Percentiles rank a stretch among this genome's conserved stretches.
phyloP scores from a whole-genome alignment of 30 jellyfish, hydroid and myxozoan genomes.

The Catostylus mosaicus region DNA sequence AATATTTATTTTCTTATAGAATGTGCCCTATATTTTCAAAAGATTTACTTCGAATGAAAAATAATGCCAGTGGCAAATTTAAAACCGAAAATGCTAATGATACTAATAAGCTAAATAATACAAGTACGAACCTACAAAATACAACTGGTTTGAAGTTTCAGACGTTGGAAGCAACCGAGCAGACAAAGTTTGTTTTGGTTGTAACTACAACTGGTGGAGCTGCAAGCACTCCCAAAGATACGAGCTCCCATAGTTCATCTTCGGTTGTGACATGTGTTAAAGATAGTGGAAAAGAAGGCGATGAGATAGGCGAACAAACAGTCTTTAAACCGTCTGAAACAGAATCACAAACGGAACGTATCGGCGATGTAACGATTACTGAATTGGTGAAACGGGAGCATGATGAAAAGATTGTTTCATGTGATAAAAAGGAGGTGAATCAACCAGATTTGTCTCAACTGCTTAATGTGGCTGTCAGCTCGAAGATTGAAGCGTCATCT shows the following conservation, averaged over 20 bases:
- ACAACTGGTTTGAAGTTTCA: not conserved
- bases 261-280: not conserved
- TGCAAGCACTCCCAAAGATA: not conserved
- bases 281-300: not conserved
- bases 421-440: not conserved
- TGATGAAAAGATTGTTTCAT: not conserved
- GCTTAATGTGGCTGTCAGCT: conserved; percentile 23
- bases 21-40: conserved; percentile 57
- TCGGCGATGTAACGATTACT: not conserved
- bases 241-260: not conserved
- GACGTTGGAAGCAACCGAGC: not conserved
- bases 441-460: conserved; percentile 46
- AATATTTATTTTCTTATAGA: conserved; percentile 40
- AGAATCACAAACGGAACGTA: not conserved
- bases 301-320: not conserved
- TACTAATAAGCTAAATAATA: not conserved
- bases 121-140: not conserved
- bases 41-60: not conserved
- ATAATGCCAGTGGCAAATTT: not conserved
- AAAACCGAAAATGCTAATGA: not conserved
- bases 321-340: not conserved
- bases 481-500: conserved; percentile 1
- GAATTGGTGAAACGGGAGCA: not conserved
- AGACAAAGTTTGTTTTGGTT: not conserved
- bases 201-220: not conserved